Evolutionary conservation across 2,888 invertebrate genomes (phyloP).

Genomic region (Salpingus planirostris): DNA sequence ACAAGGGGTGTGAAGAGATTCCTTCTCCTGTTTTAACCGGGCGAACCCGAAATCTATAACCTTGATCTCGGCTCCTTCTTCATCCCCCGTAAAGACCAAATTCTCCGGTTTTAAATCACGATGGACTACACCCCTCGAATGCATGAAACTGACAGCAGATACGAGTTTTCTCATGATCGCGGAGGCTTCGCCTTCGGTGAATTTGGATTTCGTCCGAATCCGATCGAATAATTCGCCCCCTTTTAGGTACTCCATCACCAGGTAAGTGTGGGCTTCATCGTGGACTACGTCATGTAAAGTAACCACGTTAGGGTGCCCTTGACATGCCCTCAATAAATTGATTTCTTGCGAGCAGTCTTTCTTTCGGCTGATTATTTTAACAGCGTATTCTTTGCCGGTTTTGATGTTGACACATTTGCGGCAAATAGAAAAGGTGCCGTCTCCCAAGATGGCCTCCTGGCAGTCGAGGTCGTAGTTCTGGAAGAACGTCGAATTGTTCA

Average conservation of each 20-base stretch:
- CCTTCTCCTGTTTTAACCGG: slow-evolving; percentile 56
- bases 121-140: slow-evolving; percentile 77
- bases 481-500: slow-evolving; percentile 71
- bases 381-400: slow-evolving; percentile 66
- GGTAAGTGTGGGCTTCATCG: slow-evolving; percentile 75
- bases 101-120: slow-evolving; percentile 93
- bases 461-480: slow-evolving; percentile 70
- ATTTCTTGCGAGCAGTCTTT: slow-evolving; percentile 66
- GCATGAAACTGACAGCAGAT: slow-evolving; percentile 77
- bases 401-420: slow-evolving; percentile 63
- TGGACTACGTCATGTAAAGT: slow-evolving; percentile 73
- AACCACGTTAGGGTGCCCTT: slow-evolving; percentile 84
- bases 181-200: slow-evolving; percentile 74
- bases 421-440: slow-evolving; percentile 85
- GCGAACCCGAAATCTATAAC: slow-evolving; percentile 97
- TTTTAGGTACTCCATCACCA: slow-evolving; percentile 75
- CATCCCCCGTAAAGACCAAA: slow-evolving; percentile 54
- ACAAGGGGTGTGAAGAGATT: slow-evolving; percentile 72
- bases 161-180: slow-evolving; percentile 73
- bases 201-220: slow-evolving; percentile 54
- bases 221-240: slow-evolving; percentile 75
- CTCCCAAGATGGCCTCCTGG: slow-evolving; percentile 64
- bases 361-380: slow-evolving; percentile 71
- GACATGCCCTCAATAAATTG: slow-evolving; percentile 69
- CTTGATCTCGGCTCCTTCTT: slow-evolving; percentile 56